These are phyloP conservation scores for Diceros bicornis DNA, from an alignment of 2,797 vertebrate species.

Conservation along the genomic window DNA sequence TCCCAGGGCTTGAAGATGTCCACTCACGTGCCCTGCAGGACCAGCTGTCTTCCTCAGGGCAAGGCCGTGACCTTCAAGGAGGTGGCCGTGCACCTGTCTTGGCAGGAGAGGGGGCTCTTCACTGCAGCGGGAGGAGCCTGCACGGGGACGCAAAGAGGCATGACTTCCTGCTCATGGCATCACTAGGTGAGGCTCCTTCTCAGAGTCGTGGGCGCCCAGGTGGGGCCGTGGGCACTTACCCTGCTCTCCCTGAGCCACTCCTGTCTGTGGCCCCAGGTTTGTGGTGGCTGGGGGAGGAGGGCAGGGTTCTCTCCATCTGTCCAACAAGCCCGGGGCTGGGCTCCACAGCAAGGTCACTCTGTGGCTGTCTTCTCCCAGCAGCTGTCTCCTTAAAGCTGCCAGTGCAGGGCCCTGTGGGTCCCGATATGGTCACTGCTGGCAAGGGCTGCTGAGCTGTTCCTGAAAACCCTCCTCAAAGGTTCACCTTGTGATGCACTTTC, in stretches of 20 bases:
- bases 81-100: neutral
- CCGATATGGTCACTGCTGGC: neutral
- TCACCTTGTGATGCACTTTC: neutral
- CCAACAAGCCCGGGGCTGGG: neutral
- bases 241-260: neutral
- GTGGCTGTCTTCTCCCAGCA: neutral
- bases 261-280: neutral
- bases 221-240: neutral
- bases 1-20: neutral
- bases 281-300: neutral
- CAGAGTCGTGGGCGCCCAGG: neutral
- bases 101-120: neutral
- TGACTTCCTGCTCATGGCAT: neutral
- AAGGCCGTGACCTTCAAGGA: neutral
- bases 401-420: neutral
- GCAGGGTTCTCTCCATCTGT: neutral
- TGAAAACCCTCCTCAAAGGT: neutral
- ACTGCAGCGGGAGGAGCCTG: neutral
- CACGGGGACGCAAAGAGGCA: neutral
- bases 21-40: neutral
- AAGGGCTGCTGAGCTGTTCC: neutral
- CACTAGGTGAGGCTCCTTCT: too few species aligned
- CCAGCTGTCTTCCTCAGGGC: neutral
- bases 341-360: neutral
- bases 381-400: neutral